Conservation (phyloP, 1,140 invertebrate species). For the Caerostris extrusa region DNA sequence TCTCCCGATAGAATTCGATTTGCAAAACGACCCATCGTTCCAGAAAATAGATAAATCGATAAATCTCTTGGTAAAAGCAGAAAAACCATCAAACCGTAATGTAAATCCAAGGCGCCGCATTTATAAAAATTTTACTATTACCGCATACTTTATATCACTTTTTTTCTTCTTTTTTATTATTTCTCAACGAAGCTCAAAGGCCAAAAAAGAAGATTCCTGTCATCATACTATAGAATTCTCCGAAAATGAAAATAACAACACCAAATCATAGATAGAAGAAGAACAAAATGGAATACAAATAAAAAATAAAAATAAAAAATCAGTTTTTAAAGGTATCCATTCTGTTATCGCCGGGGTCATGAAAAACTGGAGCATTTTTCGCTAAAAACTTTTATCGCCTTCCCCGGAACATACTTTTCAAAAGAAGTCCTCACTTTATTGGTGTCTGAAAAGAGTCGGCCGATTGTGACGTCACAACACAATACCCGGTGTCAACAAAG, state of each 20-base stretch:
- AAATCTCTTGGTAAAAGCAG: not conserved
- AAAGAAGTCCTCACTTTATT: constrained; percentile 66
- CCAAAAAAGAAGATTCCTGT: not conserved
- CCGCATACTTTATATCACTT: constrained; percentile 25
- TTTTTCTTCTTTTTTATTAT: not conserved
- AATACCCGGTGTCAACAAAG: constrained; percentile 64
- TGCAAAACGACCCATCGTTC: not conserved
- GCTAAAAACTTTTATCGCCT: constrained; percentile 63
- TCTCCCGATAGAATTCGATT: not conserved
- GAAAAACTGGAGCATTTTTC: constrained; percentile 61
- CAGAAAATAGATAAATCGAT: not conserved
- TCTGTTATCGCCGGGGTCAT: constrained; percentile 47
- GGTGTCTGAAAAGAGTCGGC: constrained; percentile 36
- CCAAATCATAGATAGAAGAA: not conserved
- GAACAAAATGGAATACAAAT: not conserved
- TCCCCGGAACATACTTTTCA: constrained; percentile 62
- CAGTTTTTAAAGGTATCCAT: constrained; percentile 55
- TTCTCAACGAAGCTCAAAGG: not conserved
- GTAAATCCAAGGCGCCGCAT: not conserved
- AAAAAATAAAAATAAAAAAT: not conserved
- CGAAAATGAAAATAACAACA: constrained; percentile 19
- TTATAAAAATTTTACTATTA: constrained; percentile 37
- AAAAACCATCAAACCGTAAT: constrained; percentile 12
- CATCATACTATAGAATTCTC: not conserved
- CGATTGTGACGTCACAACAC: constrained; percentile 68